Percentiles rank a stretch among this genome's conserved stretches.
These are phyloP conservation scores for Chionis minor DNA, from an alignment of 2,113 vertebrate genomes.

Conservation along the genomic window DNA sequence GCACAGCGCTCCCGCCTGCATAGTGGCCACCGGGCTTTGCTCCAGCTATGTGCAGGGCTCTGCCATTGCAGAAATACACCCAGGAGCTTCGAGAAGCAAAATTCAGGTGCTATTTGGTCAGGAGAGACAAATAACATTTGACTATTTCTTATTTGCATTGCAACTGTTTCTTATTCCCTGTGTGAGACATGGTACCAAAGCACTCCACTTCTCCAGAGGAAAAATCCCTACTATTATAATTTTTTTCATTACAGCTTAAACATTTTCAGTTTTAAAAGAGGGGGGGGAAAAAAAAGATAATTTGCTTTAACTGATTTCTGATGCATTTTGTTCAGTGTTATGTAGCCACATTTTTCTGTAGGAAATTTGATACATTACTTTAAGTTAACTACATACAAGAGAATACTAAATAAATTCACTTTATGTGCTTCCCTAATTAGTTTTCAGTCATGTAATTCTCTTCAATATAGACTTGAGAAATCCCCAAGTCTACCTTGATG, in stretches of 20 bases:
- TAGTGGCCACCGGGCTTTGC: neutral
- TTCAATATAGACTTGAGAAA: constrained; percentile 56
- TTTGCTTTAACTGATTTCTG: constrained; percentile 54
- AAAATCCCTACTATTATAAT: neutral
- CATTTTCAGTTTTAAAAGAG: constrained; percentile 31
- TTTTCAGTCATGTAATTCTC: constrained; percentile 70
- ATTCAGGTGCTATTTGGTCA: neutral
- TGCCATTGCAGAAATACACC: neutral
- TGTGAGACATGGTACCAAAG: fast-evolving
- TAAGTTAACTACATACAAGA: constrained; percentile 69
- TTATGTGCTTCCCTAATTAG: constrained; percentile 68
- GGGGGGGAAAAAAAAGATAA: neutral
- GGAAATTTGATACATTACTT: constrained; percentile 62
- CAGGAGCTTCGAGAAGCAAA: neutral
- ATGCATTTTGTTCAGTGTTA: constrained; percentile 29
- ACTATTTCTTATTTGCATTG: neutral
- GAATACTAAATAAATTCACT: constrained; percentile 63
- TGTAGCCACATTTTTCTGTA: constrained; percentile 10
- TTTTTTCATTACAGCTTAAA: constrained; percentile 44
- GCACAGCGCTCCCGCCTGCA: fast-evolving
- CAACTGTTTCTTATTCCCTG: neutral
- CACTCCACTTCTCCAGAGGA: neutral
- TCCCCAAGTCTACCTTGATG: constrained; percentile 70
- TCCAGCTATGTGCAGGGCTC: fast-evolving
- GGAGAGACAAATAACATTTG: neutral